phyloP scores from a whole-genome alignment of 2,797 vertebrate species.

The Spinibarbus caldwelli region DNA sequence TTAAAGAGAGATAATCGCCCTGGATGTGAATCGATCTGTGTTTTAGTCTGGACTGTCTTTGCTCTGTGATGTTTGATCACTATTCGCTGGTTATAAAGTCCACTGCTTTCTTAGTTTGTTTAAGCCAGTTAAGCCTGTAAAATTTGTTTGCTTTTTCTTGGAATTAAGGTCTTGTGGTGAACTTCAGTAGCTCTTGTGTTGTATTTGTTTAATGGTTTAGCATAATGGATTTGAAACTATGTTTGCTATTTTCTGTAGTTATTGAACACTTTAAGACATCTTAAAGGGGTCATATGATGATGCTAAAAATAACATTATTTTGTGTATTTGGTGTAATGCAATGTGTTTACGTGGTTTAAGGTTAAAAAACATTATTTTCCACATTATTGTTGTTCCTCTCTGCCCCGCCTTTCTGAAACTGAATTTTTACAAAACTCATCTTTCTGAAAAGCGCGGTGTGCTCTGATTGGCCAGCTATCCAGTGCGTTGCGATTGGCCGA shows the following conservation, averaged over 20 bases:
- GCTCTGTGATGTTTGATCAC: constrained; percentile 40
- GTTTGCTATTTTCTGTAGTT: background rate
- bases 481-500: no score
- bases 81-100: constrained; percentile 47
- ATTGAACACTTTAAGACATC: background rate
- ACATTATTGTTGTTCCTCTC: no score
- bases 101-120: constrained; percentile 30
- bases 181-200: background rate
- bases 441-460: no score
- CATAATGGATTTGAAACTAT: background rate
- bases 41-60: constrained; percentile 34
- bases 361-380: no score
- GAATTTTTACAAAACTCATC: no score
- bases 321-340: no score
- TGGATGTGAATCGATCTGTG: constrained; percentile 14
- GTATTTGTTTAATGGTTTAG: constrained; percentile 1
- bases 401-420: no score
- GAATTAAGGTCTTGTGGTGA: background rate
- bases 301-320: background rate
- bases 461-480: no score
- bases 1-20: background rate
- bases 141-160: constrained; percentile 19
- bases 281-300: background rate
- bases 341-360: no score
- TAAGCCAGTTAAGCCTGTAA: constrained; percentile 17